A percentile compares a stretch with the other conserved stretches of the same genome.
Evolutionary conservation across 2,113 vertebrate genomes (phyloP).

Genomic region (Illadopsis cleaveri): DNA sequence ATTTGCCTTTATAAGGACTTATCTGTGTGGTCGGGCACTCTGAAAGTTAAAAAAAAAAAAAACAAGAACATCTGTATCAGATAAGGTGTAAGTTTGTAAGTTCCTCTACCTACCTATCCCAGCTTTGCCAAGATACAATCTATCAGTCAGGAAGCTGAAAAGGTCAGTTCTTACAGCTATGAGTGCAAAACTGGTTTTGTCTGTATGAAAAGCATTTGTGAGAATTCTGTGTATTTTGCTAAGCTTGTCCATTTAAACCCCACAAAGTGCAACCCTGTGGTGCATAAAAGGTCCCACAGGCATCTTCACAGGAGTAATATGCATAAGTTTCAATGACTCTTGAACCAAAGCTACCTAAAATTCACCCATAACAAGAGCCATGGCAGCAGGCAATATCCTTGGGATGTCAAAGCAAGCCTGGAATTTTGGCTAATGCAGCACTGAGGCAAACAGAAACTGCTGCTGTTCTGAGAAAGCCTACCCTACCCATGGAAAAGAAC

Average conservation of each 20-base stretch:
- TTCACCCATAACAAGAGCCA: neutral
- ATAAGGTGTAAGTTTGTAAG: neutral
- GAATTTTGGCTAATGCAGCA: neutral
- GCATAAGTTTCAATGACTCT: neutral
- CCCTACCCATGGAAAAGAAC: neutral
- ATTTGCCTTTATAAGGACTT: slow-evolving; percentile 76
- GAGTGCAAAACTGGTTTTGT: neutral
- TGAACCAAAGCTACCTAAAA: neutral
- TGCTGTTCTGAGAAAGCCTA: neutral
- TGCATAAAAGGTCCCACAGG: neutral
- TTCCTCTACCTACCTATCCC: neutral
- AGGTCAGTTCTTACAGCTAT: neutral
- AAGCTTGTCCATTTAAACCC: neutral
- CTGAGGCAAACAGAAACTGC: neutral
- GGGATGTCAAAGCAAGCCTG: neutral
- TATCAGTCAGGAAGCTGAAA: neutral
- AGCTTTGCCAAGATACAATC: neutral
- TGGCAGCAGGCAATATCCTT: neutral
- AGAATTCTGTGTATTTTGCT: neutral
- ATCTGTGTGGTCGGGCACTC: slow-evolving; percentile 76
- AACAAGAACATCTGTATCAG: neutral
- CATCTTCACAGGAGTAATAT: neutral
- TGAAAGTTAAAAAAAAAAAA: slow-evolving; percentile 60
- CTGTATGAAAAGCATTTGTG: neutral
- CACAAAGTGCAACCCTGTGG: neutral